Evolutionary conservation across 2,797 vertebrate genomes (phyloP), one percentile per base, ranked within the genome.

Genomic region (Rhinella marina): DNA sequence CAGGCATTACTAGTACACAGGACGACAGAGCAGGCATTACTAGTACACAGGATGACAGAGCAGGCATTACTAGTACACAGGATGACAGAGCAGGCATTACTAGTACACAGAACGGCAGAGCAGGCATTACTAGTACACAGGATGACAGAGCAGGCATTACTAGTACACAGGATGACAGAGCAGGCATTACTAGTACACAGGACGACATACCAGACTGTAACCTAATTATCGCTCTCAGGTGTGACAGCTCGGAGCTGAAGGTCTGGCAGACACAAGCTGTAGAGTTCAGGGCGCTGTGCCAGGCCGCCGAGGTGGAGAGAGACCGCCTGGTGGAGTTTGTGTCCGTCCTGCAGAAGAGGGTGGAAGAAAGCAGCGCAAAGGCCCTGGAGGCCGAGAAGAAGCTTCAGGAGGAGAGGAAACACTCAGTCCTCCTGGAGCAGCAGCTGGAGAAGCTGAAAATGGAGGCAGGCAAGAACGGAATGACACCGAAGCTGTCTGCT

Each of bases 241-340:
- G 7, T 0, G 91, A 84, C 57, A 84, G 91, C 73, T 88, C 54
- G 0, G 93, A 94, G 75, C 73, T 94, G 64, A 93, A 92, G 62
- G 32, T 12, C 32, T 91, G 94, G 90, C 94, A 93, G 91, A 86
- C 90, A 0, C 94, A 97, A 91, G 90, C 92, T 73, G n/a, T 86
- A 0, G 94, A 96, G 88, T 95, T 93, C 90, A 94, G 91, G 91
- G 92, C 92, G 32, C 92, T 96, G 21, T 93, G 93, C 87, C 94
- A 96, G 88, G 94, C 94, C 0, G 90, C 95, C 1, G 92, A 93
- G 59, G 92, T 94, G 90, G 96, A 98, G 88, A 94, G 93, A 23
- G 92, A 95, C 86, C 92, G 91, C 82, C 94, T 97, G 13, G 88
- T 94, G 8, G 95, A 97, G 81, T 92, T 97, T 86, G 92, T 97